Evolutionary conservation across 2,888 invertebrate species (phyloP).

Genomic region (Dryobota labecula): DNA sequence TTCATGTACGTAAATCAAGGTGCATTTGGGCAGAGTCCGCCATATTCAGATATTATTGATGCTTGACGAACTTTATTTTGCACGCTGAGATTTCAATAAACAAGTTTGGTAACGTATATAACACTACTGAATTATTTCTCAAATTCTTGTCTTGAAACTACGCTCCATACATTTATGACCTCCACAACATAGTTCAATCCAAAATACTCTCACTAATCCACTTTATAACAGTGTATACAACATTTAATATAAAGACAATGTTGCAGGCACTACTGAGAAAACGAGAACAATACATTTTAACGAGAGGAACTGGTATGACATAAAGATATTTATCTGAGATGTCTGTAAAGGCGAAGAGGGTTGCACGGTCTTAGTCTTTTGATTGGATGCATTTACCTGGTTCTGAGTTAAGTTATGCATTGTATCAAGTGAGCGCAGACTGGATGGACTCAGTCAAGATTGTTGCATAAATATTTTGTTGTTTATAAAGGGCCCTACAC

Average conservation of each 20-base stretch:
- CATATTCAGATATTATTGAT: neutral
- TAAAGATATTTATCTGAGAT: conserved; percentile 60
- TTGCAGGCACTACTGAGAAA: conserved; percentile 25
- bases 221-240: conserved; percentile 8
- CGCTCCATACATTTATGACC: neutral
- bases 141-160: neutral
- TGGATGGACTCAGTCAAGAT: conserved; percentile 39
- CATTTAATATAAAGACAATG: conserved; percentile 46
- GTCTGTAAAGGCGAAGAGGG: conserved; percentile 31
- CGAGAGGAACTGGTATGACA: conserved; percentile 51
- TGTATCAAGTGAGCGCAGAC: conserved; percentile 27
- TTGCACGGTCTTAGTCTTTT: conserved; percentile 55
- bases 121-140: neutral
- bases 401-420: conserved; percentile 57
- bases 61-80: neutral
- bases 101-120: neutral
- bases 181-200: neutral
- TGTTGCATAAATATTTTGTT: conserved; percentile 61
- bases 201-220: conserved; percentile 6
- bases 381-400: conserved; percentile 65
- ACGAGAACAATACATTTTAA: conserved; percentile 59
- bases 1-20: neutral
- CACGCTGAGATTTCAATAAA: neutral
- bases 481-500: no score
- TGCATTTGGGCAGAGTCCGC: neutral